Evolutionary conservation across 2,888 invertebrate genomes (phyloP).

Genomic region (Teleogryllus oceanicus): DNA sequence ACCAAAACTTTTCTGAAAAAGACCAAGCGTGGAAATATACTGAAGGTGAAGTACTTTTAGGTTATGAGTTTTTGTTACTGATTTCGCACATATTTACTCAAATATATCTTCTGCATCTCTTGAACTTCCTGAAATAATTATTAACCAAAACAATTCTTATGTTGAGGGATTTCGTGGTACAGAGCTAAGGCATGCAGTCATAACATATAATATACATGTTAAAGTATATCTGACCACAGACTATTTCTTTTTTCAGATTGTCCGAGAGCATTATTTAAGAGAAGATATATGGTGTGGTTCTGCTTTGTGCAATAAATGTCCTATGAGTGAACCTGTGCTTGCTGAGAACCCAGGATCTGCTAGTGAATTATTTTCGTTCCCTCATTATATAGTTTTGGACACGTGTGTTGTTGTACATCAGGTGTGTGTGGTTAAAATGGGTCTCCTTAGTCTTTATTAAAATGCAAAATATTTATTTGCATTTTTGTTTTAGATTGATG

Average conservation of each 20-base stretch:
- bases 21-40: conserved; percentile 83
- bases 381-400: conserved; percentile 86
- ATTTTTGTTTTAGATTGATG: conserved; percentile 66
- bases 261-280: conserved; percentile 90
- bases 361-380: conserved; percentile 57
- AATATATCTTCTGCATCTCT: no score
- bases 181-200: no score
- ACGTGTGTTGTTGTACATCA: conserved; percentile 91
- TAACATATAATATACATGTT: no score
- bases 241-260: conserved; percentile 54
- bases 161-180: no score
- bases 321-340: conserved; percentile 58
- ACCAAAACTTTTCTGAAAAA: conserved; percentile 82
- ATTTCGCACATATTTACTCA: conserved; percentile 24
- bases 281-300: conserved; percentile 93
- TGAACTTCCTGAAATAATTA: no score
- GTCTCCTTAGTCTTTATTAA: conserved; percentile 19
- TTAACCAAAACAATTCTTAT: no score
- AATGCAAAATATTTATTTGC: conserved; percentile 29
- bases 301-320: conserved; percentile 68
- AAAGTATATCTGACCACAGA: no score
- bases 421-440: conserved; percentile 48
- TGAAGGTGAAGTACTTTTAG: conserved; percentile 62
- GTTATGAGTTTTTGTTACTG: background rate
- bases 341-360: conserved; percentile 55